Percentiles rank a stretch among this genome's conserved stretches.
Conservation (phyloP, 2,888 invertebrate genomes). For the Erebia aethiops region DNA sequence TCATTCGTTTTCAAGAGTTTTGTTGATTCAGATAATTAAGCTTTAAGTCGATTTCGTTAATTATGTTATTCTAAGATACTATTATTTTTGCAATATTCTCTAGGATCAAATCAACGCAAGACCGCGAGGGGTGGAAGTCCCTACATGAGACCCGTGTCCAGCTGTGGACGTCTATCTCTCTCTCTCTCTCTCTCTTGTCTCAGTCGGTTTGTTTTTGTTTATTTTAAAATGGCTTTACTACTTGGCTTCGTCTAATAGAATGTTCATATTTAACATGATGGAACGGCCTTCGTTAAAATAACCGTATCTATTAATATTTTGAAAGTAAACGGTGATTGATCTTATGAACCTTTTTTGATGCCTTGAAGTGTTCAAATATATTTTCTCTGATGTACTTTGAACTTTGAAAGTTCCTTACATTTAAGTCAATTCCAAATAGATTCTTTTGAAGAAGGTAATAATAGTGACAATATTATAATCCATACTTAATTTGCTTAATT, state of each 20-base stretch:
- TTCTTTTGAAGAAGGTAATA: too few relatives aligned
- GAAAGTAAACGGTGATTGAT: slow-evolving; percentile 58
- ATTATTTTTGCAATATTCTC: too few relatives aligned
- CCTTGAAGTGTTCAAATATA: slow-evolving; percentile 6
- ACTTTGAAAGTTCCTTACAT: background rate
- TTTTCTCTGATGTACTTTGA: background rate
- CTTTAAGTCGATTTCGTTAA: background rate
- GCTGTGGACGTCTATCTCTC: too few relatives aligned
- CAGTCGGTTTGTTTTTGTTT: too few relatives aligned
- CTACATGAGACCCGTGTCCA: too few relatives aligned
- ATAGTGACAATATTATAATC: too few relatives aligned
- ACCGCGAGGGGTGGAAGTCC: too few relatives aligned
- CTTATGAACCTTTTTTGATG: slow-evolving; percentile 47
- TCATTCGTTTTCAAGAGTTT: background rate
- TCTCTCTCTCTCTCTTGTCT: too few relatives aligned
- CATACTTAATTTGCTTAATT: too few relatives aligned
- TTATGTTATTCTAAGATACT: too few relatives aligned
- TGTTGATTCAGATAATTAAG: background rate
- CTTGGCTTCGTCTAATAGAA: slow-evolving; percentile 36
- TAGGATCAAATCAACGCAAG: too few relatives aligned
- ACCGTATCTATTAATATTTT: slow-evolving; percentile 45
- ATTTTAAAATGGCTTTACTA: background rate
- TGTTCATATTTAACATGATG: slow-evolving; percentile 48
- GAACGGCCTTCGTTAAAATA: slow-evolving; percentile 46
- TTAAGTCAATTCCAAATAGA: too few relatives aligned